These are phyloP conservation scores for Endomychus coccineus DNA, from an alignment of 2,888 invertebrate genomes.

Conservation along the genomic window DNA sequence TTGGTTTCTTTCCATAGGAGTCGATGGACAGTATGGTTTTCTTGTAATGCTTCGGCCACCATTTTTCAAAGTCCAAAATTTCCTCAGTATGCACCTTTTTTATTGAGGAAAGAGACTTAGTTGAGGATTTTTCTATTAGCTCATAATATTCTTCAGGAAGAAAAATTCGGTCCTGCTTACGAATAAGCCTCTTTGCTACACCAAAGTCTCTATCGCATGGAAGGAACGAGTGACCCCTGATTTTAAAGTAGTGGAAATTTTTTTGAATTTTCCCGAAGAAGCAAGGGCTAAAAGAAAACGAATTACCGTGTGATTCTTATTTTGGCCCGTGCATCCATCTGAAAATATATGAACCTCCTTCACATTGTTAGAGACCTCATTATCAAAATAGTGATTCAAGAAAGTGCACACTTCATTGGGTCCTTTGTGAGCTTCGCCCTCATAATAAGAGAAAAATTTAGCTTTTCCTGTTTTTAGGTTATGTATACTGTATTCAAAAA, in stretches of 20 bases:
- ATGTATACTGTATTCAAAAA: slow-evolving; percentile 2
- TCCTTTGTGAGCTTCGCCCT: no score
- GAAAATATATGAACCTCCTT: slow-evolving; percentile 21
- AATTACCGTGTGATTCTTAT: slow-evolving; percentile 17
- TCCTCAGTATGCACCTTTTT: slow-evolving; percentile 11
- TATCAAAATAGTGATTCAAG: slow-evolving; percentile 20
- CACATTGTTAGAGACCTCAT: slow-evolving; percentile 13
- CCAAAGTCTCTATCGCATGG: no score
- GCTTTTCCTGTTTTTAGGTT: background rate
- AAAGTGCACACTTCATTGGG: no score
- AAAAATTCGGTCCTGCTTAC: slow-evolving; percentile 20
- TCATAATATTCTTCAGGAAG: slow-evolving; percentile 21
- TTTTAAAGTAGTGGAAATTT: slow-evolving; percentile 19
- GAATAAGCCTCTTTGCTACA: slow-evolving; percentile 15
- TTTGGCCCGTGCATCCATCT: slow-evolving; percentile 21
- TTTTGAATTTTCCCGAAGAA: slow-evolving; percentile 15
- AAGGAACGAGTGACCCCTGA: no score
- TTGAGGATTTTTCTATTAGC: slow-evolving; percentile 15
- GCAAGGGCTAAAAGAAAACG: slow-evolving; percentile 18
- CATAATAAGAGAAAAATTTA: no score
- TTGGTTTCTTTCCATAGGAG: no score
- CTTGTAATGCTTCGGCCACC: slow-evolving; percentile 11
- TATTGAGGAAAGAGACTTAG: slow-evolving; percentile 15
- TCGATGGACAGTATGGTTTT: no score
- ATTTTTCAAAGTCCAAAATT: background rate